phyloP scores from a whole-genome alignment of 2,888 invertebrate species.

The Andrena bicolor region DNA sequence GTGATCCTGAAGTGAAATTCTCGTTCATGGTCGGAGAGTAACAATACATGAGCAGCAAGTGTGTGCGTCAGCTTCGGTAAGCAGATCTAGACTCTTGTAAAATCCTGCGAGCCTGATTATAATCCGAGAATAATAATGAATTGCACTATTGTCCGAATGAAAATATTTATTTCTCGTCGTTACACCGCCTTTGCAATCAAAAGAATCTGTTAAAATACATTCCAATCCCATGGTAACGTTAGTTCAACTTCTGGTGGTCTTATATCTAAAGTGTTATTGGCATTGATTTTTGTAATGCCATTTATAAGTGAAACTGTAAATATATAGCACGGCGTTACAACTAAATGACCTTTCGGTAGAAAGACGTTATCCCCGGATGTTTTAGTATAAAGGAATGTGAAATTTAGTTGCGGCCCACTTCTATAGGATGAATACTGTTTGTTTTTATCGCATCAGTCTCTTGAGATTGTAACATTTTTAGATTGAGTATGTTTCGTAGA shows the following conservation, averaged over 20 bases:
- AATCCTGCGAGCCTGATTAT: neutral
- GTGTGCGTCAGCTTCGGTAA: constrained; percentile 59
- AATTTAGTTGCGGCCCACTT: constrained; percentile 31
- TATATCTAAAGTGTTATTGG: constrained; percentile 9
- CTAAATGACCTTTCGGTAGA: neutral
- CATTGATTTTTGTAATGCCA: constrained; percentile 15
- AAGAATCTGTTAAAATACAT: neutral
- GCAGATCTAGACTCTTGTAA: constrained; percentile 25
- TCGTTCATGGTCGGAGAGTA: constrained; percentile 17
- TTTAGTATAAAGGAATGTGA: neutral
- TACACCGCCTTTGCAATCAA: neutral
- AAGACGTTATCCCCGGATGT: neutral
- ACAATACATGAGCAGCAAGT: constrained; percentile 44
- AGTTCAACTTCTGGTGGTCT: constrained; percentile 8
- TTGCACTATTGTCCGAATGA: neutral
- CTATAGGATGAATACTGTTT: constrained; percentile 71
- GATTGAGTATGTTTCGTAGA: constrained; percentile 74
- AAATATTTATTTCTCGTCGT: neutral
- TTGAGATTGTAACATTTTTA: constrained; percentile 69
- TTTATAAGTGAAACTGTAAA: constrained; percentile 22
- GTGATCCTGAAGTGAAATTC: constrained; percentile 9
- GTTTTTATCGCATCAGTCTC: constrained; percentile 60
- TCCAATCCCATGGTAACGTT: constrained; percentile 23
- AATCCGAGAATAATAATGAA: constrained; percentile 10
- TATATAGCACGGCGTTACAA: neutral